Base-by-base conservation (phyloP, 1,140 invertebrate species). In the Halotydeus destructor region DNA sequence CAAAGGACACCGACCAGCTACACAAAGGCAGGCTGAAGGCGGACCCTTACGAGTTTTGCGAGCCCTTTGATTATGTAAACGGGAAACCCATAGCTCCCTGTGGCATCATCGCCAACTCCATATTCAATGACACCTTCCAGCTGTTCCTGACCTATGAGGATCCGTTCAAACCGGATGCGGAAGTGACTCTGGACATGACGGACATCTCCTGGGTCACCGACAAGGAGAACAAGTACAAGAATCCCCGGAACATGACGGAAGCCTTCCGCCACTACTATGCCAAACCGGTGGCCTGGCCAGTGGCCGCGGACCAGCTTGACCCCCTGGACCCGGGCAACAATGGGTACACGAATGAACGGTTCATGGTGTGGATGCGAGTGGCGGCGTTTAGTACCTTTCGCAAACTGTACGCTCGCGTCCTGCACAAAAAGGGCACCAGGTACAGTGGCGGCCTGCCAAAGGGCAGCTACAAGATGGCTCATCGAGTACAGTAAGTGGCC, bases 91-190 rank as follows among this genome's bases (percentile, higher is more conserved):
- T 85, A 50, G 86, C 83, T 14, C 93, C 93, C 0, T 98, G 93
- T 67, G 93, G 93, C n/a, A 89, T 91, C 6, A 97, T 98, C 47
- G 93, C 93, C 1, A 98, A 98, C 67, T 94, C 86, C 8, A 60
- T 96, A 18, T 98, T 97, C 54, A 96, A 78, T 64, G 91, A 86
- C 78, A 66, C 63, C 43, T 57, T 41, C 37, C 22, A 18, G 34
- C 22, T 46, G 4, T 40, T 43, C 19, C 12, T 26, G 2, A n/a
- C n/a, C n/a, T 33, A 25, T 34, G 11, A 32, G 32, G 2, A 21
- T n/a, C 2, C 2, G 6, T 41, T 14, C 18, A 11, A 34, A 24
- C 16, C 21, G n/a, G 25, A 23, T 8, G 6, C 11, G 3, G 16
- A 45, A 22, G 44, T 46, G n/a, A 28, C 38, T 9, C 28, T 85